Conservation (phyloP, 1,140 invertebrate genomes). For the Ceratina australensis region DNA sequence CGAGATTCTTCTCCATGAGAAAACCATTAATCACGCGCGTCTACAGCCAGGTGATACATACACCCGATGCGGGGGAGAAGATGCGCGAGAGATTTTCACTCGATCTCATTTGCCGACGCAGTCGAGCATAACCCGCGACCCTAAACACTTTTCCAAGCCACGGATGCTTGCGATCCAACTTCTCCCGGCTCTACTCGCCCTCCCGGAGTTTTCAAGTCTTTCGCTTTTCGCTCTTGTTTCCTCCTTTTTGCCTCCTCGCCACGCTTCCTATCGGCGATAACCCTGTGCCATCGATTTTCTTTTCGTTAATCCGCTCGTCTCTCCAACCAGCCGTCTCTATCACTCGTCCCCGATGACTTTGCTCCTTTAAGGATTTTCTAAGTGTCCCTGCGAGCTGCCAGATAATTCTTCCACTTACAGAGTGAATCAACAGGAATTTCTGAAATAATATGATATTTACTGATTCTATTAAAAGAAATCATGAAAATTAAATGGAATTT, state of each 20-base stretch:
- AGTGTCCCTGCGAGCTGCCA: neutral
- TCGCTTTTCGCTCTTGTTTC: neutral
- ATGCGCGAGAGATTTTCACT: constrained; percentile 54
- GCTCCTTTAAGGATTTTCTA: neutral
- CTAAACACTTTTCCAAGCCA: constrained; percentile 62
- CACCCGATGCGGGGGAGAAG: constrained; percentile 41
- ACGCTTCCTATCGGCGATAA: constrained; percentile 23
- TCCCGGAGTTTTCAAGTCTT: constrained; percentile 22
- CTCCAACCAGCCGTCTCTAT: constrained; percentile 3
- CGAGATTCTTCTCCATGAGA: constrained; percentile 63
- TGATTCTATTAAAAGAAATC: too few relatives aligned
- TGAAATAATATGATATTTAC: too few relatives aligned
- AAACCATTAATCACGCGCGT: constrained; percentile 61
- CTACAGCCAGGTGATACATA: constrained; percentile 60
- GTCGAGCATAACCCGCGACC: constrained; percentile 57
- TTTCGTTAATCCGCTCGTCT: constrained; percentile 29
- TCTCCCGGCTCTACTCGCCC: constrained; percentile 41
- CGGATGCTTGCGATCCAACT: constrained; percentile 44
- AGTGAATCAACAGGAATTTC: too few relatives aligned
- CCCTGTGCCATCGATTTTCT: constrained; percentile 33
- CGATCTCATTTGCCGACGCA: constrained; percentile 63
- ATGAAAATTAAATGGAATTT: too few relatives aligned
- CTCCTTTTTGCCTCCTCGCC: neutral
- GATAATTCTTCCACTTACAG: neutral
- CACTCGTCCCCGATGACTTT: constrained; percentile 9